phyloP scores from a whole-genome alignment of 1,140 invertebrate species.

The Papilio aristodemus region DNA sequence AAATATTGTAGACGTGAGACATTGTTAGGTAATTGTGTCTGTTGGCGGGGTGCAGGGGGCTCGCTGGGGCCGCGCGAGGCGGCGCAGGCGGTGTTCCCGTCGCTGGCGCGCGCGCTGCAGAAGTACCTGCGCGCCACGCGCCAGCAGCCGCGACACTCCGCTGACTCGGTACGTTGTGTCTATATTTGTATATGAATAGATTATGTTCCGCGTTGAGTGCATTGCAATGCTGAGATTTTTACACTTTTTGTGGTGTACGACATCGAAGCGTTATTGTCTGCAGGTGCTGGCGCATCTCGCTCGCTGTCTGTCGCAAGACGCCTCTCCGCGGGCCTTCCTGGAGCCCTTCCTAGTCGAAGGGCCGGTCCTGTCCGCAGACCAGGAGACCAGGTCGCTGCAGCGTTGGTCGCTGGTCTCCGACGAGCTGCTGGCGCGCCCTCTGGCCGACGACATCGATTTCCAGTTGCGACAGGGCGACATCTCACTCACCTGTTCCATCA shows the following conservation, averaged over 20 bases:
- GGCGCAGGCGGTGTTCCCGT: slow-evolving; percentile 98
- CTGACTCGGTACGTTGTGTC: slow-evolving; percentile 88
- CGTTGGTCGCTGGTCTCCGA: slow-evolving; percentile 97
- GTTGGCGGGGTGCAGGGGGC: slow-evolving; percentile 68
- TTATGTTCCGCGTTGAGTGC: no score
- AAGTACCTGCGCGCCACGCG: slow-evolving; percentile 97
- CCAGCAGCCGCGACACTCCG: slow-evolving; percentile 96
- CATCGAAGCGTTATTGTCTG: slow-evolving; percentile 23
- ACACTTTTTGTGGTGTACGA: no score
- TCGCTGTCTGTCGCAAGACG: slow-evolving; percentile 93
- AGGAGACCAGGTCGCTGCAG: slow-evolving; percentile 88
- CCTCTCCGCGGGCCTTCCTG: slow-evolving; percentile 95
- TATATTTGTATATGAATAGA: no score
- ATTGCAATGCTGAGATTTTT: no score
- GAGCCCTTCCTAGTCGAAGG: slow-evolving; percentile 91
- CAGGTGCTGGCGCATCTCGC: slow-evolving; percentile 88
- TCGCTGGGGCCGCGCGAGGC: slow-evolving; percentile 97
- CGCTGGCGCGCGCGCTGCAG: slow-evolving; percentile 95
- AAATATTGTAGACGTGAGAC: neutral
- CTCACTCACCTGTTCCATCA: slow-evolving; percentile 92
- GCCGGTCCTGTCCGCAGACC: slow-evolving; percentile 90
- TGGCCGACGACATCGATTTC: slow-evolving; percentile 91
- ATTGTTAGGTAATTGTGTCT: neutral
- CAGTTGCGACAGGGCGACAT: slow-evolving; percentile 96
- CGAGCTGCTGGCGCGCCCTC: slow-evolving; percentile 90